These are phyloP conservation scores for Pelochelys cantorii DNA, from an alignment of 2,797 vertebrate genomes.

Conservation along the genomic window DNA sequence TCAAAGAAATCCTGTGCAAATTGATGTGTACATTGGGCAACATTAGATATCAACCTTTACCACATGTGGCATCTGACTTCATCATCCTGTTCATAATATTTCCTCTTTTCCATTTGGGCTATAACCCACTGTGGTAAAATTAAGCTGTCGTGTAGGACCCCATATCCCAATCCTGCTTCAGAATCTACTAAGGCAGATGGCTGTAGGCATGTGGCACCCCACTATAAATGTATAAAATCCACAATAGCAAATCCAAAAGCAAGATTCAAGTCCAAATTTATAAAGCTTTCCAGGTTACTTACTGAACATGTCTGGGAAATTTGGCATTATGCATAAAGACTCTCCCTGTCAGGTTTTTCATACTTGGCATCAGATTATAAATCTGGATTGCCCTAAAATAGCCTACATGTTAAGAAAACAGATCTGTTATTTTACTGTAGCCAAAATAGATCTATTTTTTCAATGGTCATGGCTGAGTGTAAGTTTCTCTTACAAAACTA, in stretches of 20 bases:
- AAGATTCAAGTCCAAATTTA: background rate
- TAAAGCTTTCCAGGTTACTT: background rate
- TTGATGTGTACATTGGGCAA: background rate
- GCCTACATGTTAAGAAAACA: background rate
- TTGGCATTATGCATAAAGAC: background rate
- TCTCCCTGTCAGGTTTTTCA: background rate
- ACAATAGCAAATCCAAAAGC: background rate
- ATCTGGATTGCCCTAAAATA: background rate
- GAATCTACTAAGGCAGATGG: background rate
- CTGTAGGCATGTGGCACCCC: background rate
- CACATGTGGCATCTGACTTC: background rate
- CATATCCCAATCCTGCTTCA: background rate
- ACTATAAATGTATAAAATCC: background rate
- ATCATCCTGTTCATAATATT: background rate
- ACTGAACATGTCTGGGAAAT: background rate
- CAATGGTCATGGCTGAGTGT: background rate
- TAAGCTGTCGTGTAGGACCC: background rate
- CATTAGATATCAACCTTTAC: background rate
- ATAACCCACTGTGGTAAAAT: background rate
- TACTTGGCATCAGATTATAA: background rate
- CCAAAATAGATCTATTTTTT: background rate
- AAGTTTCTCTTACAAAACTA: conserved; percentile 21
- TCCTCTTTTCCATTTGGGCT: background rate
- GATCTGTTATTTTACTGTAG: background rate
- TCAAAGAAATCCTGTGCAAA: background rate